Base-by-base conservation (phyloP, 1,140 invertebrate species). In the Heliconius himera region DNA sequence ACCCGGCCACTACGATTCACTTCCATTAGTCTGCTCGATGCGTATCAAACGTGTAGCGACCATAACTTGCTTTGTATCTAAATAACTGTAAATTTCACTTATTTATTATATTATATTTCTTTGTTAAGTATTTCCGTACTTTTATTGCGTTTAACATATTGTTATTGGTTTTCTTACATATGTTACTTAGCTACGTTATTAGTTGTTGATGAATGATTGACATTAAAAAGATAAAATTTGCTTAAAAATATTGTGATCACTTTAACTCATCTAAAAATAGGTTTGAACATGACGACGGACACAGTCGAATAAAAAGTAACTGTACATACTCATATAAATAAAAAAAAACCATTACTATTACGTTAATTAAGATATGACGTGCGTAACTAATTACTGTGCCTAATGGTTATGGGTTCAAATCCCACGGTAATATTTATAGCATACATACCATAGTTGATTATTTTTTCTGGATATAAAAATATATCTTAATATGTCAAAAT, bases 1-100 rank as follows among this genome's bases (percentile, higher is more conserved):
- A 76, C 73, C 41, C 78, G 73, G 60, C 26, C n/a, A 51, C 46
- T 46, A 29, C 60, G 60, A 77, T 77, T 72, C 76, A 77, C 70
- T 36, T 36, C 46, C 29, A 54, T 60, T 29, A 66, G 60, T 66
- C 60, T 66, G 29, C 26, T 29, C 54, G 26, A n/a, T 74, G 73
- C 51, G 46, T 74, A 46, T 74, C 38, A 49, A 49, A 74, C 60
- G 60, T 72, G 3, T 72, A 71, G 20, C 29, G 36, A 36, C 33
- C 29, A 36, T 70, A 49, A 36, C 60, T 76, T 70, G 38, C 36
- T 77, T 22, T 74, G 38, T 36, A 36, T 36, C 33, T 36, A 71
- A 72, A 38, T 74, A 70, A 56, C 75, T 29, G 51, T 66, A 20
- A 71, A 29, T 66, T 26, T 66, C 16, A n/a, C 5, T 13, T 29